Percentiles rank a stretch among this genome's conserved stretches.
Evolutionary conservation across 2,113 vertebrate species (phyloP).

Genomic region (Electrona antarctica): DNA sequence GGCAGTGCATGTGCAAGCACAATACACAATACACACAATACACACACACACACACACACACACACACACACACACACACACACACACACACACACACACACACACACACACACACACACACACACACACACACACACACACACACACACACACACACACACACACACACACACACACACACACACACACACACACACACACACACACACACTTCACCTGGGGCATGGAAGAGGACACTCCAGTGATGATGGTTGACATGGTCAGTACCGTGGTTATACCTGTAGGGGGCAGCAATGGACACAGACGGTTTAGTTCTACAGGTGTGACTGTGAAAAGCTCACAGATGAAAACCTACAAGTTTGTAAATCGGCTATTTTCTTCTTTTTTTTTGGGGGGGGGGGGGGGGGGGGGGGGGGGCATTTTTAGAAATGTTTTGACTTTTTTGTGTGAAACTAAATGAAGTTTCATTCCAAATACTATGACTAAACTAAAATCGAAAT

Average conservation of each 20-base stretch:
- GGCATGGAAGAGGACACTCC: constrained; percentile 91
- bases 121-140: background rate
- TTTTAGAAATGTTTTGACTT: too few relatives aligned
- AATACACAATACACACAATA: background rate
- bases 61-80: constrained; percentile 6
- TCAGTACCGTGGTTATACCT: constrained; percentile 92
- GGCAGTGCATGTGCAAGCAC: too few relatives aligned
- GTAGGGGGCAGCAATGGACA: constrained; percentile 31
- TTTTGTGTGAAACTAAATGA: too few relatives aligned
- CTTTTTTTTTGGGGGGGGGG: too few relatives aligned
- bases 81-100: background rate
- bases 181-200: background rate
- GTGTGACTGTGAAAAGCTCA: background rate
- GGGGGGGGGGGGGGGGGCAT: too few relatives aligned
- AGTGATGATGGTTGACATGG: constrained; percentile 92
- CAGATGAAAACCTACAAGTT: too few relatives aligned
- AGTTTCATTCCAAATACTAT: too few relatives aligned
- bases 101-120: constrained; percentile 6
- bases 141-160: background rate
- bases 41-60: background rate
- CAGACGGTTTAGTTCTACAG: background rate
- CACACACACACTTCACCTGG: constrained; percentile 67
- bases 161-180: background rate
- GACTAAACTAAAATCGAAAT: too few relatives aligned
- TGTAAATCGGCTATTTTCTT: too few relatives aligned